A percentile compares a stretch with the other conserved stretches of the same genome.
Conservation (phyloP, 2,113 vertebrate genomes). For the Zosterops pallidus region DNA sequence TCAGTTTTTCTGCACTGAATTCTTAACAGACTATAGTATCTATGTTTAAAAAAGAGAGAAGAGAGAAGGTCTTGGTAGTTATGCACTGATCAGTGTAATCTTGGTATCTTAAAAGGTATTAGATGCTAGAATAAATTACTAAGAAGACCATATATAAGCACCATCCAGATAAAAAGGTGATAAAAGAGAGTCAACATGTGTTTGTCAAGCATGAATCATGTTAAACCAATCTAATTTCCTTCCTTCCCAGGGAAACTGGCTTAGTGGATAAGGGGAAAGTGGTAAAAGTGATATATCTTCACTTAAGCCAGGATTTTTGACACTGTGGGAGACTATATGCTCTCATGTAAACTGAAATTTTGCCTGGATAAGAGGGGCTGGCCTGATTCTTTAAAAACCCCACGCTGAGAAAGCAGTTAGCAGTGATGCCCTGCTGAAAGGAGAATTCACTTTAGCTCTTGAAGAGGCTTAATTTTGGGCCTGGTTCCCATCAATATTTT, state of each 20-base stretch:
- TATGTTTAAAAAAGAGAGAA: not conserved
- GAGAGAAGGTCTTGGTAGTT: not conserved
- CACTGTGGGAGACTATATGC: not conserved
- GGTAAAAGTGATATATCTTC: not conserved
- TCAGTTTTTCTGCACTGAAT: not conserved
- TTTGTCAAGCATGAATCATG: slow-evolving; percentile 21
- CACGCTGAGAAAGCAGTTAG: not conserved
- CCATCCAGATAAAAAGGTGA: slow-evolving; percentile 12
- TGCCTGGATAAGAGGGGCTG: not conserved
- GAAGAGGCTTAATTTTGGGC: not conserved
- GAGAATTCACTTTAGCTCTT: not conserved
- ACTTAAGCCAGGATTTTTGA: not conserved
- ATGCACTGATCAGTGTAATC: not conserved
- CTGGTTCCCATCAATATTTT: not conserved
- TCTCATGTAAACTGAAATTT: not conserved
- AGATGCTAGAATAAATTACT: slow-evolving; percentile 7
- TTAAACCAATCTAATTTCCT: slow-evolving; percentile 16
- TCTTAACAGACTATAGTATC: not conserved
- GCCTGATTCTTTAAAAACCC: not conserved
- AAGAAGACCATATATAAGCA: not conserved
- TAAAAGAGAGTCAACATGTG: slow-evolving; percentile 2
- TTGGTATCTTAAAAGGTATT: not conserved
- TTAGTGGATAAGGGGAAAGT: not conserved
- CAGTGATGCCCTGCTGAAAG: not conserved
- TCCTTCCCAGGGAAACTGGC: not conserved